These are phyloP conservation scores for Leucoptera coffeella DNA, from an alignment of 2,888 invertebrate species.

Conservation along the genomic window DNA sequence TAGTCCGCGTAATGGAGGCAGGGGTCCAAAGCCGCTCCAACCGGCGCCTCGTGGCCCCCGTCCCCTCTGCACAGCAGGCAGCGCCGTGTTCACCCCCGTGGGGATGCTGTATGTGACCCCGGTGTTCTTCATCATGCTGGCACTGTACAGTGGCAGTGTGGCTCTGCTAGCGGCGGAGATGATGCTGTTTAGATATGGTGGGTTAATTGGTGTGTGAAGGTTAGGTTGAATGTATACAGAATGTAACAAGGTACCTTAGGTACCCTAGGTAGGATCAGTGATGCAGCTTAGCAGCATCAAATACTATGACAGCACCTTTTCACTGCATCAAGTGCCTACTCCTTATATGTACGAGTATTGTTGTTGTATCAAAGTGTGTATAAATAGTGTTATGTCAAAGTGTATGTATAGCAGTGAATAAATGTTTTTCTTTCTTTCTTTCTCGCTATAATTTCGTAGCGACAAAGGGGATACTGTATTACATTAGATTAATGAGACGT, in stretches of 20 bases:
- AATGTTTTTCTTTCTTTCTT: no score
- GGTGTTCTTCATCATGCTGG: conserved; percentile 4
- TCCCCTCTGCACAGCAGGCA: conserved; percentile 6
- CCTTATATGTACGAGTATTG: no score
- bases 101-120: conserved; percentile 6
- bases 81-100: conserved; percentile 7
- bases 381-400: no score
- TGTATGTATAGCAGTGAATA: no score
- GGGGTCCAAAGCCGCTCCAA: conserved; percentile 7
- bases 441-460: no score
- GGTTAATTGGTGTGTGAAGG: neutral
- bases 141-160: conserved; percentile 3
- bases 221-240: no score
- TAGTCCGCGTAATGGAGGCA: conserved; percentile 6
- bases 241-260: neutral
- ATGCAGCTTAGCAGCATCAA: no score
- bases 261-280: neutral
- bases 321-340: no score
- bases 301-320: no score
- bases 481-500: no score
- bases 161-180: conserved; percentile 4
- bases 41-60: conserved; percentile 5
- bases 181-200: conserved; percentile 2
- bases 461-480: no score
- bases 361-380: no score